phyloP scores from a whole-genome alignment of 2,888 invertebrate genomes.

The Acleris laterana region DNA sequence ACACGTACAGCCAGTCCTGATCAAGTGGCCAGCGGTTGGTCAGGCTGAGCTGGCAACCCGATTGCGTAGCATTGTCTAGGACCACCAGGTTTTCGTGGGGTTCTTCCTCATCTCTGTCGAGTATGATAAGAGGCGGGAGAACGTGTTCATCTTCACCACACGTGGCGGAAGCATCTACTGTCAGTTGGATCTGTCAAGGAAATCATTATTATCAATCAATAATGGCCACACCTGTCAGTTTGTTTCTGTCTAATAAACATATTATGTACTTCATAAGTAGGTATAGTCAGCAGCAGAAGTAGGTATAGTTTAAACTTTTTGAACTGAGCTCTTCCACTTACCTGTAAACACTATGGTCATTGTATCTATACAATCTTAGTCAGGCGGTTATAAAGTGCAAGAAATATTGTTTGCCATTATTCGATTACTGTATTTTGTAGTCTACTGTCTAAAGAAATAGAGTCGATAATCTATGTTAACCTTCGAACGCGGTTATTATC shows the following conservation, averaged over 20 bases:
- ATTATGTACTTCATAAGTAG: not conserved
- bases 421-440: too few species aligned
- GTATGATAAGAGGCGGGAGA: slow-evolving; percentile 65
- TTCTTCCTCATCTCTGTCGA: slow-evolving; percentile 72
- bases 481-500: too few species aligned
- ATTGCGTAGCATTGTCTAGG: slow-evolving; percentile 50
- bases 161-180: slow-evolving; percentile 55
- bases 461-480: too few species aligned
- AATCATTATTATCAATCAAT: slow-evolving; percentile 7
- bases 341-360: too few species aligned
- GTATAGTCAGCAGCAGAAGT: not conserved
- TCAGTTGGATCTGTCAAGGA: slow-evolving; percentile 59
- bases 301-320: too few species aligned
- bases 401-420: too few species aligned
- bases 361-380: too few species aligned
- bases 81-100: slow-evolving; percentile 61
- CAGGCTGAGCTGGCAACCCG: slow-evolving; percentile 63
- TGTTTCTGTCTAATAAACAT: not conserved
- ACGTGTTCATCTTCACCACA: slow-evolving; percentile 55
- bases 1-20: slow-evolving; percentile 72
- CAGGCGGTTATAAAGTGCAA: too few species aligned
- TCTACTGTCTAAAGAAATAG: too few species aligned
- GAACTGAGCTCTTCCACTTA: too few species aligned
- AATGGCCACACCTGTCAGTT: not conserved
- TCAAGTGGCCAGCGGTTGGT: slow-evolving; percentile 68